Evolutionary conservation across 2,888 invertebrate genomes (phyloP), one percentile per base, ranked within the genome.

Genomic region (Leistus spinibarbis): DNA sequence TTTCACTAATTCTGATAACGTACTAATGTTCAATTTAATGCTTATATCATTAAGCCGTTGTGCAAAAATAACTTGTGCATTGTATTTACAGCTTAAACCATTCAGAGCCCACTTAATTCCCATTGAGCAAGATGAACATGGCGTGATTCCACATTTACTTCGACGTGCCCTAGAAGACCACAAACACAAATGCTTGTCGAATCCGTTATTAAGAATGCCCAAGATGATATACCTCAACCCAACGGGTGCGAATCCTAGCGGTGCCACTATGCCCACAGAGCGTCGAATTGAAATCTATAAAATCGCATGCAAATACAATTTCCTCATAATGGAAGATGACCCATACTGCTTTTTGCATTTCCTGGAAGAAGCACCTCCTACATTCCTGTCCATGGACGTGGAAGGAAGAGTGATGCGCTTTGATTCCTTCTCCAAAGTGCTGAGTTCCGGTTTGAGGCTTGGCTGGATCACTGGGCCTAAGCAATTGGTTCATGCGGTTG

Each of bases 311-410:
- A 88, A 90, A 82, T 93, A 92, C 83, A 91, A 95, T 84, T 89
- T 95, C 53, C 81, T 95, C 7, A 93, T 95, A 69, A 81, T 95
- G 5, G 95, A 95, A 82, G 95, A 95, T 81, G 95, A 95, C 84
- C 93, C 95, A 0, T 95, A 95, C 81, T 93, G 91, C 85, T 94
- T 92, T 82, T 85, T 95, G 81, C 91, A 92, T 82, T 95, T 92
- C 83, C 85, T 88, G 78, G 88, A 90, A 76, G 91, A 87, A 64
- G 86, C 87, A 54, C 88, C 90, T 0, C 88, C 89, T 0, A 92
- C 92, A 0, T 93, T 94, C 81, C 85, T 94, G 3, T 93, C 93
- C 0, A 78, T 94, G 83, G 94, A 95, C 83, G 89, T 88, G 0
- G 92, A 93, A 82, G 92, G 94, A 0, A 88, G 94, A 27, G 95